phyloP scores from a whole-genome alignment of 2,888 invertebrate genomes.

The Leptodirus hochenwartii region DNA sequence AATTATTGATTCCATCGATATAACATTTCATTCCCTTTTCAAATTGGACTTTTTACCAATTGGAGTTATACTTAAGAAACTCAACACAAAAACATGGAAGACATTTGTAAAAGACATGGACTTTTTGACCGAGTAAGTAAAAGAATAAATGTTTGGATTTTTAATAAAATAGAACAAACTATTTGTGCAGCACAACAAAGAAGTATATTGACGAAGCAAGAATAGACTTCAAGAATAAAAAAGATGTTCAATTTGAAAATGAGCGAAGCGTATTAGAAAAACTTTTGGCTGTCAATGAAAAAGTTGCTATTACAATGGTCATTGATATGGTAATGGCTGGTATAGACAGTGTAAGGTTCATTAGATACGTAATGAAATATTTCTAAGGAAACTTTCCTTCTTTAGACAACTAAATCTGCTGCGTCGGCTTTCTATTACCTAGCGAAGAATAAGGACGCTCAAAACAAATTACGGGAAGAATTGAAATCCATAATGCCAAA shows the following conservation, averaged over 20 bases:
- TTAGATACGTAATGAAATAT: too few species aligned
- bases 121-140: slow-evolving; percentile 23
- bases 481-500: slow-evolving; percentile 14
- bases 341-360: slow-evolving; percentile 50
- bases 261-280: slow-evolving; percentile 3
- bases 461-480: slow-evolving; percentile 24
- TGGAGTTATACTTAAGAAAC: too few species aligned
- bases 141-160: neutral
- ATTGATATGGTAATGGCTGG: slow-evolving; percentile 52
- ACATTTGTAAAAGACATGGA: slow-evolving; percentile 23
- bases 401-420: slow-evolving; percentile 26
- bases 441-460: slow-evolving; percentile 23
- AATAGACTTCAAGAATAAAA: neutral
- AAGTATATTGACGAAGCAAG: slow-evolving; percentile 3
- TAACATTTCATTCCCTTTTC: too few species aligned
- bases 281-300: slow-evolving; percentile 33
- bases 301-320: slow-evolving; percentile 44
- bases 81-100: slow-evolving; percentile 20
- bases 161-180: too few species aligned
- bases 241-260: neutral
- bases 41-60: too few species aligned
- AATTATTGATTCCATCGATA: slow-evolving; percentile 23
- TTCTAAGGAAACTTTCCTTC: neutral
- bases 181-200: neutral
- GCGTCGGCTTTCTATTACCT: slow-evolving; percentile 24